Conservation (phyloP, 2,888 invertebrate genomes). For the Lasioglossum calceatum region DNA sequence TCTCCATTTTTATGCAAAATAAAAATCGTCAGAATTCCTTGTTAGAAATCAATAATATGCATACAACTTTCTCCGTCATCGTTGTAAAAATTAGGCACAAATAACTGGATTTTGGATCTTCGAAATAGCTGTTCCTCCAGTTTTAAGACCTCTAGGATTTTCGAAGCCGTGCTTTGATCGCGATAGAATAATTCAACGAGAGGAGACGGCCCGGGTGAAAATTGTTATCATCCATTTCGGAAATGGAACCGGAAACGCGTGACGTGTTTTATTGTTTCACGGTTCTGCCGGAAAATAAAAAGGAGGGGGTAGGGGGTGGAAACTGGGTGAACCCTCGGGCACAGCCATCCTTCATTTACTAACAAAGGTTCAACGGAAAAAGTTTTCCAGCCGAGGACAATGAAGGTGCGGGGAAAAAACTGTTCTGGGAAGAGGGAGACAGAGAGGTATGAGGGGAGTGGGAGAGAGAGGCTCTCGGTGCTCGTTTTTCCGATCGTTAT, state of each 20-base stretch:
- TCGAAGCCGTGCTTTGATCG: background rate
- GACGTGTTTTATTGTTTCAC: constrained; percentile 41
- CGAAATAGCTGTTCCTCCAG: background rate
- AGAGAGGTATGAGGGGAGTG: too few relatives aligned
- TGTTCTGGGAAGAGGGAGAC: background rate
- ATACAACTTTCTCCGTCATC: too few relatives aligned
- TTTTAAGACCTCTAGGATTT: background rate
- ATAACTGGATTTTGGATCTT: background rate
- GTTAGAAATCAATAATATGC: too few relatives aligned
- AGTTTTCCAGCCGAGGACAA: constrained; percentile 52
- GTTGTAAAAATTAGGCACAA: too few relatives aligned
- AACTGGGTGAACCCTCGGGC: constrained; percentile 49
- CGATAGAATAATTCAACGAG: constrained; percentile 17
- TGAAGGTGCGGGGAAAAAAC: constrained; percentile 30
- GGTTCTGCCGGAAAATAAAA: constrained; percentile 15
- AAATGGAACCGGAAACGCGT: constrained; percentile 35
- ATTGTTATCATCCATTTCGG: constrained; percentile 24
- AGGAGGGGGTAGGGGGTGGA: background rate
- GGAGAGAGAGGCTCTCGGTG: background rate
- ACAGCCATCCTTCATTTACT: constrained; percentile 51
- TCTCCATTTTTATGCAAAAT: too few relatives aligned
- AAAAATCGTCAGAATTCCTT: too few relatives aligned
- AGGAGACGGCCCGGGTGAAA: constrained; percentile 22
- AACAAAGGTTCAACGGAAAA: constrained; percentile 49
- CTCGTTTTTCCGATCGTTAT: constrained; percentile 26